A percentile compares a stretch with the other conserved stretches of the same genome.
Conservation (phyloP, 2,888 invertebrate genomes). For the Acanthacorydalis orientalis region DNA sequence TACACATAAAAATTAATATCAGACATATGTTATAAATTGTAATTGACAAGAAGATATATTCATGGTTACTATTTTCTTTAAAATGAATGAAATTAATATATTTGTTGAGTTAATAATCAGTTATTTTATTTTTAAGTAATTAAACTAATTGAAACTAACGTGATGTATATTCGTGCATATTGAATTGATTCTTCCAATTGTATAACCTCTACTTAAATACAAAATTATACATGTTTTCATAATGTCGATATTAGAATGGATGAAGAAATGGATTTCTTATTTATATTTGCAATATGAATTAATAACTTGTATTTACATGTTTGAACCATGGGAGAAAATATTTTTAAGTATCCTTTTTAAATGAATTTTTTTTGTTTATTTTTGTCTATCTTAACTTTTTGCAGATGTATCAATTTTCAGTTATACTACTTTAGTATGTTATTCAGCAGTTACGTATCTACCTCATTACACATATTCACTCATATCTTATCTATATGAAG, state of each 20-base stretch:
- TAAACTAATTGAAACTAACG: too few relatives aligned
- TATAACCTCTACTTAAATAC: too few relatives aligned
- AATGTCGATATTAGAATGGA: not conserved
- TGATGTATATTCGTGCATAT: too few relatives aligned
- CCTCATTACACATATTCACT: constrained; percentile 1
- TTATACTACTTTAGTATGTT: constrained; percentile 8
- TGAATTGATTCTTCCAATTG: too few relatives aligned
- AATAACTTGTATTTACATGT: constrained; percentile 13
- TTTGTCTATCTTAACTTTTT: not conserved
- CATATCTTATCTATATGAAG: not conserved
- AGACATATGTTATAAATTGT: too few relatives aligned
- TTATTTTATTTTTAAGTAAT: too few relatives aligned
- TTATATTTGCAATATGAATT: constrained; percentile 12
- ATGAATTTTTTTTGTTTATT: not conserved
- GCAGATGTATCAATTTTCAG: constrained; percentile 10
- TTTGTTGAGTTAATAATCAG: too few relatives aligned
- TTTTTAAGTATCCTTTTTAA: constrained; percentile 14
- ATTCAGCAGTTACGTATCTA: constrained; percentile 9
- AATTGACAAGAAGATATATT: too few relatives aligned
- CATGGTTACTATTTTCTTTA: too few relatives aligned
- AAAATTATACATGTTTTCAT: not conserved
- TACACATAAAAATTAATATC: too few relatives aligned
- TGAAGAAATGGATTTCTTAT: constrained; percentile 3
- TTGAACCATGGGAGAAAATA: constrained; percentile 14
- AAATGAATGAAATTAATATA: too few relatives aligned